A percentile compares a stretch with the other conserved stretches of the same genome.
Evolutionary conservation across 2,888 invertebrate genomes (phyloP).

Genomic region (Taenaris catops): DNA sequence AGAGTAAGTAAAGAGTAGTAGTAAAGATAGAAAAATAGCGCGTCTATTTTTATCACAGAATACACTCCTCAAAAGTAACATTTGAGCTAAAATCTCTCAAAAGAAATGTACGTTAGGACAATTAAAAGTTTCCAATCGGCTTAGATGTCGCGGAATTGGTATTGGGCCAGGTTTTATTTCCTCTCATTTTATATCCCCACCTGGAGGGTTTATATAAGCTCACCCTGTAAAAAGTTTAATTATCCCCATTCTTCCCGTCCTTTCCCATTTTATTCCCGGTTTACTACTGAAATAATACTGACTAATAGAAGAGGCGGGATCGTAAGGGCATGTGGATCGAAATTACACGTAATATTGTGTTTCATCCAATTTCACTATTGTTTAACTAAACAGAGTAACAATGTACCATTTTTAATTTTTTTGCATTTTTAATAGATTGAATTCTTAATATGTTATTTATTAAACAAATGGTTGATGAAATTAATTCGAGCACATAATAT

Average conservation of each 20-base stretch:
- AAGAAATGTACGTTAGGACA: not conserved
- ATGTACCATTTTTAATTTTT: no score
- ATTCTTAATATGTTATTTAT: no score
- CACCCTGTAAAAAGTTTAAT: constrained; percentile 24
- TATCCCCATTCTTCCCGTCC: constrained; percentile 21
- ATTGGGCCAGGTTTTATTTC: constrained; percentile 20
- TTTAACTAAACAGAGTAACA: no score
- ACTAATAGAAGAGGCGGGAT: constrained; percentile 15
- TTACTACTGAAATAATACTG: constrained; percentile 23
- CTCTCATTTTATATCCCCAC: constrained; percentile 22
- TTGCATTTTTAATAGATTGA: no score
- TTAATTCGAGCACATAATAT: no score
- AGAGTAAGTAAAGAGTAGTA: no score
- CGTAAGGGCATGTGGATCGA: constrained; percentile 6
- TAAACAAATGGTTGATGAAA: no score
- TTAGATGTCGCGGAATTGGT: constrained; percentile 17
- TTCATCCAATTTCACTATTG: constrained; percentile 1
- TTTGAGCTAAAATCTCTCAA: not conserved
- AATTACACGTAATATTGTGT: constrained; percentile 11
- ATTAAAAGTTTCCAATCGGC: constrained; percentile 8
- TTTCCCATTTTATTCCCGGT: constrained; percentile 17
- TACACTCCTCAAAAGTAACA: no score
- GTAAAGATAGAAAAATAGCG: no score
- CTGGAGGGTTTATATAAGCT: constrained; percentile 28
- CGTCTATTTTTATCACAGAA: no score